Base-by-base conservation (phyloP, 2,113 vertebrate genomes). In the Grammomys surdaster region DNA sequence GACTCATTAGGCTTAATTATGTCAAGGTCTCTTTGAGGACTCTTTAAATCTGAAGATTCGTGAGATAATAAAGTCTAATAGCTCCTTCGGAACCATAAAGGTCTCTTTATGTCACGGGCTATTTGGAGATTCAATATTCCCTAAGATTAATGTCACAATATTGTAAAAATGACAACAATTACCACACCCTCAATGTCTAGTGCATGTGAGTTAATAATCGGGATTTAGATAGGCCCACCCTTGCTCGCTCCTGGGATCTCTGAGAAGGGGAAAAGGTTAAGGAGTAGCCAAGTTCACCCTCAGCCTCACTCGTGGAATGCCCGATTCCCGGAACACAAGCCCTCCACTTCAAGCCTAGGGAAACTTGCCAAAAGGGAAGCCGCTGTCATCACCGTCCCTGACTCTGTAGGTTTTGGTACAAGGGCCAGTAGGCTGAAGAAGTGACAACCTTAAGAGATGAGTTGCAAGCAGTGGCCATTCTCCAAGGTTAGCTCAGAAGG, bases 41-140 rank as follows among this genome's bases (percentile, higher is more conserved):
- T 98, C 96, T 98, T 98, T 98, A 98, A 98, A 98, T 98, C 97
- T 97, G 96, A 98, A 96, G 93, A 97, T 98, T 97, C 97, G 96
- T 97, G 97, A 98, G 97, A 97, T 98, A 98, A 98, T 99, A 98
- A 98, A 98, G 97, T 90, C 75, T 97, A 97, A 98, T 96, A 95
- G 97, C 90, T 98, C 97, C 98, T 98, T 76, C 85, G 95, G 97
- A 98, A 93, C 97, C 97, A 96, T 98, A 98, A 98, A 98, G 69
- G 96, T 97, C 95, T 98, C 95, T 98, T 98, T 98, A 98, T 98
- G 98, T 98, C 98, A 98, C 51, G 86, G 98, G 96, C 97, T 98
- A 97, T 98, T 98, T 98, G 98, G 97, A 98, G 98, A 98, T 96
- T 98, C 96, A 96, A 97, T 98, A 98, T 97, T 97, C 94, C 88